Conservation (phyloP, 2,888 invertebrate species). For the Hyppa rectilinea region DNA sequence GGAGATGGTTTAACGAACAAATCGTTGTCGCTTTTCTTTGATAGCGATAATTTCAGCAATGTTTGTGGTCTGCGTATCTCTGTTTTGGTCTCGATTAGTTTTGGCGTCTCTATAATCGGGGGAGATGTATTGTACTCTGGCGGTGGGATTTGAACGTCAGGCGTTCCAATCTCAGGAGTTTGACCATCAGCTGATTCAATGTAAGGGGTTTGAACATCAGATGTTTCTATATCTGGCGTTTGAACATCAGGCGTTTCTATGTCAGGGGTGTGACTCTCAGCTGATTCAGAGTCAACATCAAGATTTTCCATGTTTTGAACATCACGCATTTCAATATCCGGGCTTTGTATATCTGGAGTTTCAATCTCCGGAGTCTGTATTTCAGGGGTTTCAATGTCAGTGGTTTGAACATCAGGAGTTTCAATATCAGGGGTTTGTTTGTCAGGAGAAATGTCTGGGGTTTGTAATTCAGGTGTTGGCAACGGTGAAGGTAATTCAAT, state of each 20-base stretch:
- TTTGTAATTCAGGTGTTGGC: conserved; percentile 36
- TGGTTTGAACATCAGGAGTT: not conserved
- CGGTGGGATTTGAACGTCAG: conserved; percentile 46
- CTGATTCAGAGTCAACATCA: no score
- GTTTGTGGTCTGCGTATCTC: conserved; percentile 70
- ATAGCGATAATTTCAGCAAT: conserved; percentile 79
- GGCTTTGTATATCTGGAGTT: conserved; percentile 35
- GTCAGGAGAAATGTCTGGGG: conserved; percentile 22
- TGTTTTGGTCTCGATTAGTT: conserved; percentile 63
- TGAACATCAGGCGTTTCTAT: conserved; percentile 39
- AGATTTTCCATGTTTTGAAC: no score
- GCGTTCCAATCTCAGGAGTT: conserved; percentile 51
- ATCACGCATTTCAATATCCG: conserved; percentile 8
- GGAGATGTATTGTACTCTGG: conserved; percentile 64
- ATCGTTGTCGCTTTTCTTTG: conserved; percentile 79
- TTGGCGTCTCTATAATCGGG: conserved; percentile 77
- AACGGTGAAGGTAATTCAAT: conserved; percentile 64
- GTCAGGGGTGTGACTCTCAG: conserved; percentile 13
- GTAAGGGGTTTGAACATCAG: conserved; percentile 6
- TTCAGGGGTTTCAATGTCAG: conserved; percentile 58
- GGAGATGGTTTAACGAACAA: conserved; percentile 85
- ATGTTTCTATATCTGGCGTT: conserved; percentile 9
- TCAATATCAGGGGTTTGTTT: conserved; percentile 18
- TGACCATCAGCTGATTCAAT: conserved; percentile 53
- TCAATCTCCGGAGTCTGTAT: not conserved